Conservation (phyloP, 2,888 invertebrate species). For the Eilema depressum region DNA sequence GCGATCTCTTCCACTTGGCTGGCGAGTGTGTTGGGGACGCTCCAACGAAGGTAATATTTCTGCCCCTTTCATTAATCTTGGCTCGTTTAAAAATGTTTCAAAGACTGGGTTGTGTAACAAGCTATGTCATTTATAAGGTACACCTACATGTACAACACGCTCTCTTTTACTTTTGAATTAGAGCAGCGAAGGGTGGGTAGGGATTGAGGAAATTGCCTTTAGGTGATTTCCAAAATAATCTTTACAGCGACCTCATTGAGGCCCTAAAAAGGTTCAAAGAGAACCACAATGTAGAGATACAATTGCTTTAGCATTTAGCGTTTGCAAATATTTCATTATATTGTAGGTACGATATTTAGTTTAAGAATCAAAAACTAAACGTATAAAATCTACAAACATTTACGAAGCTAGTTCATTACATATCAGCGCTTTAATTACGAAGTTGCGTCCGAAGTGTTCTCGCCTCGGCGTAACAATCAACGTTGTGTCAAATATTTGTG, state of each 20-base stretch:
- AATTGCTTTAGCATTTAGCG: neutral
- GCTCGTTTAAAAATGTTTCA: constrained; percentile 25
- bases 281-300: neutral
- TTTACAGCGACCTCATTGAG: too few species aligned
- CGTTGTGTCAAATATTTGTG: constrained; percentile 54
- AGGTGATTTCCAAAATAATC: too few species aligned
- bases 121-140: neutral
- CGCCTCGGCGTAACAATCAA: constrained; percentile 41
- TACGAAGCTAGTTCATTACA: constrained; percentile 43
- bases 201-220: too few species aligned
- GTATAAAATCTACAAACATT: constrained; percentile 24
- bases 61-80: constrained; percentile 69
- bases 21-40: constrained; percentile 56
- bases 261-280: too few species aligned
- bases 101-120: neutral
- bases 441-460: constrained; percentile 53
- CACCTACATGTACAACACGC: neutral
- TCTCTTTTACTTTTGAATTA: too few species aligned
- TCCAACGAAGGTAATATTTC: constrained; percentile 69
- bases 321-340: neutral
- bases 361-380: neutral
- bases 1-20: constrained; percentile 65
- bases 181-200: too few species aligned
- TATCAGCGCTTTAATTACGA: constrained; percentile 50
- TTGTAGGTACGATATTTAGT: neutral